Base-by-base conservation (phyloP, 2,113 vertebrate species). In the Coptodon rendalli region DNA sequence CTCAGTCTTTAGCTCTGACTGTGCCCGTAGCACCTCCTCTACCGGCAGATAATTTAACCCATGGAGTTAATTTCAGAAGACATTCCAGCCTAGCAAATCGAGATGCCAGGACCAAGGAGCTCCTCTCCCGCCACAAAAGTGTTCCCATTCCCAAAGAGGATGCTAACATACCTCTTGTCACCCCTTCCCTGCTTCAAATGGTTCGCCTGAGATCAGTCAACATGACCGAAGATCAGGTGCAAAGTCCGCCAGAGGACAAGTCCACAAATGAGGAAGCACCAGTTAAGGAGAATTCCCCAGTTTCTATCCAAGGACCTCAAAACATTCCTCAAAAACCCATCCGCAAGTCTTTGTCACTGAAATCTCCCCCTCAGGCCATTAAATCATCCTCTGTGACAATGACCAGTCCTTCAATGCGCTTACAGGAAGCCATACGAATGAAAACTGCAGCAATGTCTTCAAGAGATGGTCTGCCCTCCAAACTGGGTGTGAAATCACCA, bases 141-240 rank as follows among this genome's bases (percentile, higher is more conserved):
- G 27, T 84, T 31, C 94, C 96, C 0, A 86, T 85, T 87, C 93
- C 97, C 83, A 97, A 97, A 94, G 98, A 99, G 84, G 98, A 99
- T 2, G 97, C 97, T 4, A 97, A 96, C 86, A 95, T 97, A 68
- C 98, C 98, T 52, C 97, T 99, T 7, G 98, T 99, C 85, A 99
- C 98, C 0, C 98, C 98, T 2, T 99, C 98, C 0, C 95, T 99
- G 85, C 97, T 99, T 92, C 98, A 99, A 94, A 99, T 98, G 98
- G 98, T 99, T 50, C 96, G 98, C 16, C 96, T 99, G 80, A 97
- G 98, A 86, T 97, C 98, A 0, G 96, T 99, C 89, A 97, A 95
- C 34, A 90, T 96, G 3, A 83, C 80, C 0, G 95, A 95, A 3
- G 96, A 95, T 43, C 90, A 93, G 86, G 43, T 48, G n/a, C 91